Conservation (phyloP, 1,140 invertebrate genomes). For the Drosophila orosa region DNA sequence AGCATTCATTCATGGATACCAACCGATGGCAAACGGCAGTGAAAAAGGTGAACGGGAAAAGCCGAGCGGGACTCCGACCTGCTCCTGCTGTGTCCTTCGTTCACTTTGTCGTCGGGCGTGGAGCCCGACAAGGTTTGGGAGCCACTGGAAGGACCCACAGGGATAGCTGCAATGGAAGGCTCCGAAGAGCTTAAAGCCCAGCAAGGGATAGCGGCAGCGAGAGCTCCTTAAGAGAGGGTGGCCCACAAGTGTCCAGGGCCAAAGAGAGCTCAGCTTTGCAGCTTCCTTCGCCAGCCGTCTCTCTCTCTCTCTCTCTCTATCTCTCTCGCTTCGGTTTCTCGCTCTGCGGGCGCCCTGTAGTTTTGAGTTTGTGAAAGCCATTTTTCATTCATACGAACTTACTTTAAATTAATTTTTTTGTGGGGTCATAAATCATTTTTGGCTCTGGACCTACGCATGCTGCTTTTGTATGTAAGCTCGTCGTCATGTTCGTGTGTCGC, state of each 20-base stretch:
- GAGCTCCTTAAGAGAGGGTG: slow-evolving; percentile 10
- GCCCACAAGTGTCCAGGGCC: slow-evolving; percentile 63
- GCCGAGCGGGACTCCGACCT: slow-evolving; percentile 32
- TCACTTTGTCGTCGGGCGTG: slow-evolving; percentile 46
- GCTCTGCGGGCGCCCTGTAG: slow-evolving; percentile 62
- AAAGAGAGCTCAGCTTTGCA: slow-evolving; percentile 43
- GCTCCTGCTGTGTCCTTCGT: slow-evolving; percentile 53
- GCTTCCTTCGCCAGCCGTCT: slow-evolving; percentile 18
- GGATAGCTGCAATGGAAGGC: slow-evolving; percentile 75
- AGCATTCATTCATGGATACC: slow-evolving; percentile 78
- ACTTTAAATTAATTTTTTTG: slow-evolving; percentile 84
- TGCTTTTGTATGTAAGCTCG: slow-evolving; percentile 30
- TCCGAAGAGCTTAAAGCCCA: slow-evolving; percentile 60
- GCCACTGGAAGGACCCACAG: slow-evolving; percentile 72
- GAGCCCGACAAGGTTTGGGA: slow-evolving; percentile 61
- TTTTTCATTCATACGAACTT: slow-evolving; percentile 84
- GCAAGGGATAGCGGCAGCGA: slow-evolving; percentile 25
- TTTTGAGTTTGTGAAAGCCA: slow-evolving; percentile 80
- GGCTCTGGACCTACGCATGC: slow-evolving; percentile 68
- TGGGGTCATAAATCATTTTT: slow-evolving; percentile 82
- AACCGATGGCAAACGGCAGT: slow-evolving; percentile 34
- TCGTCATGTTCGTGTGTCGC: slow-evolving; percentile 4
- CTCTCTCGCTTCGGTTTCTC: not conserved
- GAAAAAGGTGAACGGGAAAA: slow-evolving; percentile 8
- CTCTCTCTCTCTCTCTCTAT: slow-evolving; percentile 1